Percentiles rank a stretch among this genome's conserved stretches.
phyloP scores from a whole-genome alignment of 2,797 vertebrate species.

The Capromys pilorides region DNA sequence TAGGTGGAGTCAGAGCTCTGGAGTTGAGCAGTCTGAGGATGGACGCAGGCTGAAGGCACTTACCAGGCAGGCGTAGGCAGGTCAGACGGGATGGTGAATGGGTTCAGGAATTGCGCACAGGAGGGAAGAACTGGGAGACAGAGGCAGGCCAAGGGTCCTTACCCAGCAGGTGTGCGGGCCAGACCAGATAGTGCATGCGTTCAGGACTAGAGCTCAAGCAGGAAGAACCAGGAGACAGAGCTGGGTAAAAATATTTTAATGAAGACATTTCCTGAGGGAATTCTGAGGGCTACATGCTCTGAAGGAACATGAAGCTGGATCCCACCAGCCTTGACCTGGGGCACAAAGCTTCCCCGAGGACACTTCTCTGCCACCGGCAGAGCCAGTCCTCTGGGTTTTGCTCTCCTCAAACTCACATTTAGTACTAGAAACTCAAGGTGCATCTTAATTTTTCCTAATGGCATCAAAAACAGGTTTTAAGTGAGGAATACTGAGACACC shows the following conservation, averaged over 20 bases:
- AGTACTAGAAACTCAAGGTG: conserved; percentile 39
- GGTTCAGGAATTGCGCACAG: too few species aligned
- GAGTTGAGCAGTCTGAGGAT: too few species aligned
- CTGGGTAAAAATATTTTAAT: background rate
- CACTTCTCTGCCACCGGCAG: background rate
- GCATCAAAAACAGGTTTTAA: background rate
- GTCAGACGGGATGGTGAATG: too few species aligned
- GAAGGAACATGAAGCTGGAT: background rate
- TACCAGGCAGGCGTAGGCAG: too few species aligned
- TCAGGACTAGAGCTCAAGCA: too few species aligned
- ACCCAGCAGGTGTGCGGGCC: too few species aligned
- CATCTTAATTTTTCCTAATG: background rate
- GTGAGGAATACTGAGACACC: background rate
- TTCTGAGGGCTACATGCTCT: background rate
- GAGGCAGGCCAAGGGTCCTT: too few species aligned
- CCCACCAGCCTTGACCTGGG: background rate
- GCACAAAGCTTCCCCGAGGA: background rate
- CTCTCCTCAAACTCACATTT: background rate
- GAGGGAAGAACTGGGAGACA: too few species aligned
- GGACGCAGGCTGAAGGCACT: too few species aligned
- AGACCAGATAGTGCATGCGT: too few species aligned
- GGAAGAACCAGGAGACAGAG: too few species aligned
- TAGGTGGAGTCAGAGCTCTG: too few species aligned
- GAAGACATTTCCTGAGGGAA: conserved; percentile 7
- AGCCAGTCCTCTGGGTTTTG: background rate